phyloP scores from a whole-genome alignment of 2,113 vertebrate genomes.

The Mugil cephalus region DNA sequence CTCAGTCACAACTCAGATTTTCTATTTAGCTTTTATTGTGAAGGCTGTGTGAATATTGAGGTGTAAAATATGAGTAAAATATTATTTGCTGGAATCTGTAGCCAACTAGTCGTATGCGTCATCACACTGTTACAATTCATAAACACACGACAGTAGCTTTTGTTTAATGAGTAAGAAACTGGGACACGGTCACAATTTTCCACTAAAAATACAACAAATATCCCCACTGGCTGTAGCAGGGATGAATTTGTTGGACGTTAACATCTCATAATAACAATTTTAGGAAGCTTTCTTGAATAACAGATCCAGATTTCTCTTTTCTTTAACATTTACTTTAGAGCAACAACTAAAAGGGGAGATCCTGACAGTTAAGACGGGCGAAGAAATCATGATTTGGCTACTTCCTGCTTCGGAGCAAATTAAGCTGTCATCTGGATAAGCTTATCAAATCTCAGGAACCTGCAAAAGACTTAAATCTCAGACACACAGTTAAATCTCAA shows the following conservation, averaged over 20 bases:
- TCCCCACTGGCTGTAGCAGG: conserved; percentile 9
- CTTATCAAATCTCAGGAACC: conserved; percentile 1
- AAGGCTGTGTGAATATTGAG: too few relatives aligned
- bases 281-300: conserved; percentile 15
- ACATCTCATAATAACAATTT: conserved; percentile 19
- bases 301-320: conserved; percentile 19
- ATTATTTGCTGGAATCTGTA: too few relatives aligned
- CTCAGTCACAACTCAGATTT: too few relatives aligned
- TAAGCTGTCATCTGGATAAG: conserved; percentile 31
- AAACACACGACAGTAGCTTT: background rate
- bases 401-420: conserved; percentile 1
- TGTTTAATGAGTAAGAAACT: conserved; percentile 20
- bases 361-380: too few relatives aligned
- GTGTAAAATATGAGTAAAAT: too few relatives aligned
- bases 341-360: conserved; percentile 38
- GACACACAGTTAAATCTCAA: conserved; percentile 5
- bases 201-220: conserved; percentile 66
- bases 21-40: too few relatives aligned
- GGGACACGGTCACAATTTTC: conserved; percentile 45
- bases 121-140: background rate
- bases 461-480: conserved; percentile 28
- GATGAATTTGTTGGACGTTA: conserved; percentile 66
- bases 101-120: background rate
- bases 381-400: background rate
- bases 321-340: conserved; percentile 2